A percentile compares a stretch with the other conserved stretches of the same genome.
phyloP scores from a whole-genome alignment of 30 jellyfish, hydroid and myxozoan species.

The Pseudorhiza aurosa region DNA sequence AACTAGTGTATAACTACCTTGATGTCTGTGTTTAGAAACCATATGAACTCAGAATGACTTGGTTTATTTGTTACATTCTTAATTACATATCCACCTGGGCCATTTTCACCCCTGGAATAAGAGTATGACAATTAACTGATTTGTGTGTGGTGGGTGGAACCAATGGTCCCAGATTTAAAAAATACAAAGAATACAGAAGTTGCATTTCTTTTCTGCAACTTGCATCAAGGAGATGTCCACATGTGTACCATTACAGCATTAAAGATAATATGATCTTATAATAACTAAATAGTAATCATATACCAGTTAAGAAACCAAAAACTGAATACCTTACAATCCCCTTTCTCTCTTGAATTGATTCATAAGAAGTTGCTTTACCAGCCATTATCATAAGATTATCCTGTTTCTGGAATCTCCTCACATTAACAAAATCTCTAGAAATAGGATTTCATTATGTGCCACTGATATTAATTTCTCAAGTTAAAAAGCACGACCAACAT shows the following conservation, averaged over 20 bases:
- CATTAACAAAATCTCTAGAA: conserved; percentile 86
- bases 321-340: conserved; percentile 60
- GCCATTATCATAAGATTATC: conserved; percentile 62
- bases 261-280: too few relatives aligned
- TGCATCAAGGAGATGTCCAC: too few relatives aligned
- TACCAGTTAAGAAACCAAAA: neutral
- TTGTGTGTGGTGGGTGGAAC: neutral
- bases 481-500: too few relatives aligned
- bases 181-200: neutral
- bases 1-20: conserved; percentile 48
- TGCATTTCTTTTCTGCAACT: too few relatives aligned
- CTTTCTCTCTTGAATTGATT: conserved; percentile 60
- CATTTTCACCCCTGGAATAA: conserved; percentile 82
- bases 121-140: too few relatives aligned
- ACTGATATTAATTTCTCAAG: too few relatives aligned
- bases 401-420: conserved; percentile 85
- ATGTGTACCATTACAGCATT: too few relatives aligned
- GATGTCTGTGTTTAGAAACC: conserved; percentile 84
- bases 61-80: conserved; percentile 63
- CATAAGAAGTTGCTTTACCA: conserved; percentile 51
- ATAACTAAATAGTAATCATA: too few relatives aligned
- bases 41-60: conserved; percentile 76
- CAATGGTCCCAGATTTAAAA: neutral
- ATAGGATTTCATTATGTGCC: too few relatives aligned
- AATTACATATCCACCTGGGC: conserved; percentile 95